These are phyloP conservation scores for Epirrhoe alternata DNA, from an alignment of 2,888 invertebrate genomes.

Conservation along the genomic window DNA sequence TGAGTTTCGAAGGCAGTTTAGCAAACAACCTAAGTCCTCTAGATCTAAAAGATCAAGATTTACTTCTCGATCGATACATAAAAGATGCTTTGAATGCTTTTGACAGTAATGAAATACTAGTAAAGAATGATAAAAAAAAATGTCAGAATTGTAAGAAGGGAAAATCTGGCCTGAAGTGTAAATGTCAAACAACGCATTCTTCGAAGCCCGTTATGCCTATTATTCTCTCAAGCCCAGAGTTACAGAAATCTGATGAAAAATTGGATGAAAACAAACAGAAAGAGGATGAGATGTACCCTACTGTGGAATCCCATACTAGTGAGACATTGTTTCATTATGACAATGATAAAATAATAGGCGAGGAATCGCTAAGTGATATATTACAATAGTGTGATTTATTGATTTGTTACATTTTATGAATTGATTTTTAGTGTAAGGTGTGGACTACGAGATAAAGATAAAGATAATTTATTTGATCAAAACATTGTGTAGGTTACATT, in stretches of 20 bases:
- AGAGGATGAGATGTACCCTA: neutral
- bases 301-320: neutral
- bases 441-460: neutral
- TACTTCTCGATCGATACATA: conserved; percentile 28
- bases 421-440: neutral
- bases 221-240: neutral
- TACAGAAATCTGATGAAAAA: neutral
- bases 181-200: neutral
- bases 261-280: neutral
- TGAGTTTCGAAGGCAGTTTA: conserved; percentile 1
- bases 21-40: conserved; percentile 7
- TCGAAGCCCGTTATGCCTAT: neutral
- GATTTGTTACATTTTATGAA: neutral
- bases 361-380: neutral
- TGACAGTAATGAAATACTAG: conserved; percentile 2
- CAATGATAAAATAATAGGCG: neutral
- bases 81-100: conserved; percentile 31
- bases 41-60: conserved; percentile 20
- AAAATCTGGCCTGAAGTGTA: neutral
- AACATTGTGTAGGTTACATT: no score
- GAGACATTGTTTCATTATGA: neutral
- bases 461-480: no score
- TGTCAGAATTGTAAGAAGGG: conserved; percentile 12
- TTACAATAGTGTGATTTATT: neutral
- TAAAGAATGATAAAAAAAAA: conserved; percentile 10